A percentile compares a stretch with the other conserved stretches of the same genome.
These are phyloP conservation scores for Aspidiotus rigidus DNA, from an alignment of 2,888 invertebrate species.

Conservation along the genomic window DNA sequence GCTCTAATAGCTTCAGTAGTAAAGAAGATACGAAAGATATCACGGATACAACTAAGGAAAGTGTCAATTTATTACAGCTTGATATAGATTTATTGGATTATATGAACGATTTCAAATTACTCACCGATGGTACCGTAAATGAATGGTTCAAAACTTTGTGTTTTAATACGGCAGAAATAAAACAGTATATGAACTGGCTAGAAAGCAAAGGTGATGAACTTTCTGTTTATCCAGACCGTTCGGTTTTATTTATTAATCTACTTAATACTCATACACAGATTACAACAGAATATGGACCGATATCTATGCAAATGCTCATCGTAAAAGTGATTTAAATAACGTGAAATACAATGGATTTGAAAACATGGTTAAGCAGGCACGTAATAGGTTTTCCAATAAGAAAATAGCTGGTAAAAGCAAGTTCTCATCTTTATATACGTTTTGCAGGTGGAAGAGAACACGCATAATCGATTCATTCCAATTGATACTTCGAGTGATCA, in stretches of 20 bases:
- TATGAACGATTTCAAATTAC: conserved; percentile 27
- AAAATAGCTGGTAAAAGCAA: too few relatives aligned
- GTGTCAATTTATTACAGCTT: conserved; percentile 11
- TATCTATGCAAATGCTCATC: conserved; percentile 10
- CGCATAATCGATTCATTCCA: conserved; percentile 1
- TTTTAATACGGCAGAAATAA: conserved; percentile 17
- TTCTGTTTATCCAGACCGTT: neutral
- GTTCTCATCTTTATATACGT: neutral
- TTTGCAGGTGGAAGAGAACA: neutral
- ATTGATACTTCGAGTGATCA: conserved; percentile 8
- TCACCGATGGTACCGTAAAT: conserved; percentile 15
- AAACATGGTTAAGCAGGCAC: neutral
- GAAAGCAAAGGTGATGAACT: conserved; percentile 19
- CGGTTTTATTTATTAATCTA: neutral
- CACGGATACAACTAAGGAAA: neutral
- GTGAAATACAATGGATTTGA: neutral
- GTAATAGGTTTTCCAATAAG: too few relatives aligned
- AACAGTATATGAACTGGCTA: conserved; percentile 19
- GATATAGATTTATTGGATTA: conserved; percentile 26
- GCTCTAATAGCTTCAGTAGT: neutral
- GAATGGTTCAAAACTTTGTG: conserved; percentile 29
- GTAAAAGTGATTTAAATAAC: neutral
- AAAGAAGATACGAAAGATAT: neutral
- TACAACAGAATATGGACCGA: conserved; percentile 23
- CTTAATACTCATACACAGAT: conserved; percentile 5